Percentiles rank a stretch among this genome's conserved stretches.
phyloP scores from a whole-genome alignment of 1,140 invertebrate genomes.

The Aricia agestis region DNA sequence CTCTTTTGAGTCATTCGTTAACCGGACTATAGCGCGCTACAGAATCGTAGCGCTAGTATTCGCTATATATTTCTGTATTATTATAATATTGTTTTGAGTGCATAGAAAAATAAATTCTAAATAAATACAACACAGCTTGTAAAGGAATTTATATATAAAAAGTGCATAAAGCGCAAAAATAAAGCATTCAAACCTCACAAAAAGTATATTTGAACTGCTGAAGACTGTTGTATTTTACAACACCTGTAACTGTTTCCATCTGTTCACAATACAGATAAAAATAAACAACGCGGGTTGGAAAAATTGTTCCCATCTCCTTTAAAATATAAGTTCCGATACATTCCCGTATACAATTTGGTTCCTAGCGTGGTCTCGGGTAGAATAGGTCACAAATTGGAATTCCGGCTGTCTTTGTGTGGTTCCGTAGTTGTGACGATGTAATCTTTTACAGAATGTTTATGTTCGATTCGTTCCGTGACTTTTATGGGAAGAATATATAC shows the following conservation, averaged over 20 bases:
- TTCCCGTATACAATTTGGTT: neutral
- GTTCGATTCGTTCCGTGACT: neutral
- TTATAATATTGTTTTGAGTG: too few species aligned
- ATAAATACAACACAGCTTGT: too few species aligned
- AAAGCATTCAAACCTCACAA: neutral
- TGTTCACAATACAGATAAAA: neutral
- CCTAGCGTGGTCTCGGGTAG: neutral
- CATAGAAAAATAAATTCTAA: too few species aligned
- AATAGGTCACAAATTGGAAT: slow-evolving; percentile 14
- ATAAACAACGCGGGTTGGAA: neutral
- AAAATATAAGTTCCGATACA: neutral
- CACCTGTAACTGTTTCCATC: neutral
- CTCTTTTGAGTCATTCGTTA: too few species aligned
- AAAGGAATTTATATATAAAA: too few species aligned
- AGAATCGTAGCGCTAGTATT: too few species aligned
- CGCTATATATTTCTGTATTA: too few species aligned
- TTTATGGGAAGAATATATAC: neutral
- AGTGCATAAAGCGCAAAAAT: too few species aligned
- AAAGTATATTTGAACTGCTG: neutral
- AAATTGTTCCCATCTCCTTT: neutral
- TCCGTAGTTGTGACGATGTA: slow-evolving; percentile 10
- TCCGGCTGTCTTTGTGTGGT: slow-evolving; percentile 7
- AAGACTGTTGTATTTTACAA: neutral
- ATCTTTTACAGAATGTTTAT: slow-evolving; percentile 17
- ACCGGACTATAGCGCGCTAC: too few species aligned